Percentiles rank a stretch among this genome's conserved stretches.
Evolutionary conservation across 2,888 invertebrate species (phyloP).

Genomic region (Tigriopus californicus): DNA sequence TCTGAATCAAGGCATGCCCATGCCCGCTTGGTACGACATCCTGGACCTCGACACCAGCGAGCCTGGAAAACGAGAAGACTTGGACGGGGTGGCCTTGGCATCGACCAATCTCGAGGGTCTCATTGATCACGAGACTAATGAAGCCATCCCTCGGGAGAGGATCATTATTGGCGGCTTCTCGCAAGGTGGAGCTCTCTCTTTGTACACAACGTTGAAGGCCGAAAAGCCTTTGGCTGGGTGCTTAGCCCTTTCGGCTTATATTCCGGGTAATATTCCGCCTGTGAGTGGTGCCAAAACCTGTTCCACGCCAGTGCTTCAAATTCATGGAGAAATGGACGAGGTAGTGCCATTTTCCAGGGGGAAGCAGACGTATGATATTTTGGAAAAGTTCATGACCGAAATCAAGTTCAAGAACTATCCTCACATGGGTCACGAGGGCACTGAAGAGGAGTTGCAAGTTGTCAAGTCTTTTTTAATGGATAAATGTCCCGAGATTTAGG

Average conservation of each 20-base stretch:
- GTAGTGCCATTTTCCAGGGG: constrained; percentile 1
- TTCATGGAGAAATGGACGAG: constrained; percentile 8
- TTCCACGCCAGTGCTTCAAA: constrained; percentile 3
- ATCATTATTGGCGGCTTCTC: constrained; percentile 14
- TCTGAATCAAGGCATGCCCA: constrained; percentile 5
- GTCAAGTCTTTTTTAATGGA: background rate
- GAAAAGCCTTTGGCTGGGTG: background rate
- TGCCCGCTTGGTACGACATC: constrained; percentile 16
- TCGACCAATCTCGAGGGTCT: background rate
- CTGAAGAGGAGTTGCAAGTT: constrained; percentile 1
- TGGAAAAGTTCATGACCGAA: background rate
- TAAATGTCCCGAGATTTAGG: background rate
- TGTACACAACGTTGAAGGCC: background rate
- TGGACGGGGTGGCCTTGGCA: constrained; percentile 6
- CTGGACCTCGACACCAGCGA: background rate
- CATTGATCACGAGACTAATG: constrained; percentile 1
- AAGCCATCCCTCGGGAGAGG: background rate
- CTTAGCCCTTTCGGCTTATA: constrained; percentile 12
- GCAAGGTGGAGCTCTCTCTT: constrained; percentile 13
- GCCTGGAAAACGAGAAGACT: constrained; percentile 1
- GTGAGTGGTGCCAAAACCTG: background rate
- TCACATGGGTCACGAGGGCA: constrained; percentile 12
- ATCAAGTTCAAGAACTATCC: background rate
- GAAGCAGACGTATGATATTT: background rate
- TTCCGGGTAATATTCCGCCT: constrained; percentile 3